A percentile compares a stretch with the other conserved stretches of the same genome.
Conservation (phyloP, 2,797 vertebrate genomes). For the Urosaurus nigricauda region DNA sequence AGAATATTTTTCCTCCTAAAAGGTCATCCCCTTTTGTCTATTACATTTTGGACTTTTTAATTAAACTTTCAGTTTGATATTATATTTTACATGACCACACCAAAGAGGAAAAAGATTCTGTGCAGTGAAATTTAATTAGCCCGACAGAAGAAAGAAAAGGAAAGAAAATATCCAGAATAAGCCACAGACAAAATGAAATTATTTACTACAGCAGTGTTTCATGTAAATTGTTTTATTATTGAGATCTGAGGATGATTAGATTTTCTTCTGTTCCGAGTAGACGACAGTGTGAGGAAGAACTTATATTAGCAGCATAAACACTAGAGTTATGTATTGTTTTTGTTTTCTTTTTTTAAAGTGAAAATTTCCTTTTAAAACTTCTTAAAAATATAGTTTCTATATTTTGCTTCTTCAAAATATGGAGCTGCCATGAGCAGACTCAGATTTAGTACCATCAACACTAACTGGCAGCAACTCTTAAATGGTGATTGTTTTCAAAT, state of each 20-base stretch:
- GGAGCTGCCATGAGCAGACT: background rate
- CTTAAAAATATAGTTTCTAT: background rate
- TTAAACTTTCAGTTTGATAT: background rate
- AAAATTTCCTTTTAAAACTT: slow-evolving; percentile 9
- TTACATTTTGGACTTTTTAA: slow-evolving; percentile 35
- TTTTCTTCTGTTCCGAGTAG: background rate
- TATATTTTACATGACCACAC: background rate
- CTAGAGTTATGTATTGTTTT: background rate
- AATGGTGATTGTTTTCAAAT: too few relatives aligned
- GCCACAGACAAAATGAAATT: slow-evolving; percentile 35
- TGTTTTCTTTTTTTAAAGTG: slow-evolving; percentile 23
- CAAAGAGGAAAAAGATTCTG: slow-evolving; percentile 2
- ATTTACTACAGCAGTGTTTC: slow-evolving; percentile 8
- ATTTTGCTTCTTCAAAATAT: background rate
- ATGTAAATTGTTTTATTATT: slow-evolving; percentile 27
- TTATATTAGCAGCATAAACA: background rate
- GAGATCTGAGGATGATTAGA: slow-evolving; percentile 31
- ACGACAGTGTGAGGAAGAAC: background rate
- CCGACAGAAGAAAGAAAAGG: background rate
- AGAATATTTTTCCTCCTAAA: background rate
- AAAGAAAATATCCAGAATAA: background rate
- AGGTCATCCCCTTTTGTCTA: slow-evolving; percentile 6
- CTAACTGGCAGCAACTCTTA: background rate
- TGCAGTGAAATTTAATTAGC: slow-evolving; percentile 21
- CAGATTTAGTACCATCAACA: background rate